phyloP scores from a whole-genome alignment of 1,140 invertebrate genomes.

The Lysiphlebus fabarum region DNA sequence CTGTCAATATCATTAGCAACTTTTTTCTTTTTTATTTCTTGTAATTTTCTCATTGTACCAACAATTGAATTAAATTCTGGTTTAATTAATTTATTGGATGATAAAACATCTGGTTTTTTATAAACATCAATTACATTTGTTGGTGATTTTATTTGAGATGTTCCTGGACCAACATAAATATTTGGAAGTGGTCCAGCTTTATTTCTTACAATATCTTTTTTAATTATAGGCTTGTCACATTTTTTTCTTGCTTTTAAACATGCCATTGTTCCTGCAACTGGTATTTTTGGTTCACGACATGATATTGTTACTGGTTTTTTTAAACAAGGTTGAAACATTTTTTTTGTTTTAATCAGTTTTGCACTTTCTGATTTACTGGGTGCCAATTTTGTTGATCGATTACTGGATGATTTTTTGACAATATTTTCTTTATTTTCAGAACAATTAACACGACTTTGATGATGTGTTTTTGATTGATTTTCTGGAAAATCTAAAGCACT shows the following conservation, averaged over 20 bases:
- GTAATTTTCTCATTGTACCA: constrained; percentile 39
- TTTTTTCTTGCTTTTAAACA: constrained; percentile 22
- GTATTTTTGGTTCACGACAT: neutral
- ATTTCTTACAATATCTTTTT: constrained; percentile 20
- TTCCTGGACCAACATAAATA: constrained; percentile 25
- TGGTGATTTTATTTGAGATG: neutral
- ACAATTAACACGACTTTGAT: neutral
- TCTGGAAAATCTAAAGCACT: constrained; percentile 38
- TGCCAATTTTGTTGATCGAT: neutral
- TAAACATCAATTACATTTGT: neutral
- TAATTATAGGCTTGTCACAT: constrained; percentile 7
- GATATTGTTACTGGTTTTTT: too few relatives aligned
- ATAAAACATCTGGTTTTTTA: constrained; percentile 2
- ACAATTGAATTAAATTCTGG: constrained; percentile 48
- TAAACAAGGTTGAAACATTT: too few relatives aligned
- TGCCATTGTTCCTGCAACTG: constrained; percentile 20
- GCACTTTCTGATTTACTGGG: neutral
- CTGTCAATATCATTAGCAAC: constrained; percentile 32
- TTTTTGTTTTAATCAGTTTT: neutral
- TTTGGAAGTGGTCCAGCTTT: constrained; percentile 4
- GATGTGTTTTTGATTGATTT: neutral
- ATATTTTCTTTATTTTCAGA: too few relatives aligned
- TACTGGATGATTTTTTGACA: neutral
- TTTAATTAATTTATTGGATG: constrained; percentile 28
- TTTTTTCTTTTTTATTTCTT: constrained; percentile 35